Conservation (phyloP, 2,888 invertebrate species). For the Drosophila setosimentum region DNA sequence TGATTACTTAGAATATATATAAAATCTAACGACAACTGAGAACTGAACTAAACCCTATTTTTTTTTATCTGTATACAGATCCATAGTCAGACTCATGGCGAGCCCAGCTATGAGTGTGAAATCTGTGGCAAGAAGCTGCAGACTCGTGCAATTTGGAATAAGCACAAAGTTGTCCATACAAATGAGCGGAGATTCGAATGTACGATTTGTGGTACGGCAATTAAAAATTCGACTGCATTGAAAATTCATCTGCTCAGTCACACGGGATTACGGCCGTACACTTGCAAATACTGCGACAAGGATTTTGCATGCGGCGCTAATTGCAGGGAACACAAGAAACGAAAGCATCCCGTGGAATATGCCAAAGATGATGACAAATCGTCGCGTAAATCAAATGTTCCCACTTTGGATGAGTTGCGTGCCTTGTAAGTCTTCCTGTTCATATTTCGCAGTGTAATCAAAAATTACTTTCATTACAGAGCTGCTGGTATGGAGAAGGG, state of each 20-base stretch:
- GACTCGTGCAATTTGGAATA: conserved; percentile 85
- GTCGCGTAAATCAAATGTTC: conserved; percentile 76
- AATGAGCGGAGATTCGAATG: conserved; percentile 82
- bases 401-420: conserved; percentile 83
- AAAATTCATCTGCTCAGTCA: conserved; percentile 84
- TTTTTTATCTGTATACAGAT: conserved; percentile 61
- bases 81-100: conserved; percentile 85
- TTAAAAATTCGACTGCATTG: conserved; percentile 83
- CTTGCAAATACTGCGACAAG: conserved; percentile 83
- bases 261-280: conserved; percentile 83
- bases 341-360: conserved; percentile 81
- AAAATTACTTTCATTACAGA: conserved; percentile 27
- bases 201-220: conserved; percentile 81
- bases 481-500: conserved; percentile 44
- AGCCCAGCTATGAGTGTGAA: conserved; percentile 84
- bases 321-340: conserved; percentile 84
- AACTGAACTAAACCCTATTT: not conserved
- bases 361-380: conserved; percentile 62
- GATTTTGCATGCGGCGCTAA: conserved; percentile 84
- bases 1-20: not conserved
- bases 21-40: not conserved
- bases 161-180: conserved; percentile 84
- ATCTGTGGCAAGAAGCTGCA: conserved; percentile 84
- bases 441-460: not conserved
- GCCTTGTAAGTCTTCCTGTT: conserved; percentile 72